Evolutionary conservation across 1,140 invertebrate genomes (phyloP), one percentile per base, ranked within the genome.

Genomic region (Brachionus rotundiformis): DNA sequence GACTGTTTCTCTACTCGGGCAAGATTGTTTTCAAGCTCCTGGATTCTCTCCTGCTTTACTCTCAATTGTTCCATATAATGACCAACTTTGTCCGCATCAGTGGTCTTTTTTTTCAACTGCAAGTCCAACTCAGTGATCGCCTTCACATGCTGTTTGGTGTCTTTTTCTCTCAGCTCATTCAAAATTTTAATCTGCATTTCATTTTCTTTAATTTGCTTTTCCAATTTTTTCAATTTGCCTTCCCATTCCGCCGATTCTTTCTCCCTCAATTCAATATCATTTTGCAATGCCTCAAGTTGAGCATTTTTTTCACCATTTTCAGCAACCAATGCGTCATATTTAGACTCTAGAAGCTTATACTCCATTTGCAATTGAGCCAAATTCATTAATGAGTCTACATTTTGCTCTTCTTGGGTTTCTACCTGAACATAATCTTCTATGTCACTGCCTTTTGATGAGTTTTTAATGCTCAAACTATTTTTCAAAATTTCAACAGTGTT

Each of bases 71-170:
- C 76, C 47, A 79, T 33, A 23, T 59, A 79, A 31, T 79, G 76
- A 13, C 36, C 31, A 25, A 79, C 76, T 79, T 79, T 79, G n/a
- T 79, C 76, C 16, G 76, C 76, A 39, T 79, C 76, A 16, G 47
- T 31, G 11, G 76, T 59, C 76, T 79, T 79, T 41, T 79, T 79
- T 41, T 79, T 79, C 44, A 79, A 63, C n/a, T 79, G 76, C 29
- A 39, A 33, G 27, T 79, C 76, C 47, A 79, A 39, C 54, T 79
- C 76, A 13, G 11, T 39, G 23, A 79, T 29, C 4, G 27, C 54
- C 39, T 54, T 79, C 31, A 79, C 27, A 63, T 79, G 76, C 36
- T 79, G 76, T 25, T 79, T 79, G 10, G 76, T 63, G 11, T 79
- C 76, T 31, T 33, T 79, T 63, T 79, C 76, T 31, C 76, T 54